phyloP scores from a whole-genome alignment of 2,888 invertebrate genomes.

The Diabrotica balteata region DNA sequence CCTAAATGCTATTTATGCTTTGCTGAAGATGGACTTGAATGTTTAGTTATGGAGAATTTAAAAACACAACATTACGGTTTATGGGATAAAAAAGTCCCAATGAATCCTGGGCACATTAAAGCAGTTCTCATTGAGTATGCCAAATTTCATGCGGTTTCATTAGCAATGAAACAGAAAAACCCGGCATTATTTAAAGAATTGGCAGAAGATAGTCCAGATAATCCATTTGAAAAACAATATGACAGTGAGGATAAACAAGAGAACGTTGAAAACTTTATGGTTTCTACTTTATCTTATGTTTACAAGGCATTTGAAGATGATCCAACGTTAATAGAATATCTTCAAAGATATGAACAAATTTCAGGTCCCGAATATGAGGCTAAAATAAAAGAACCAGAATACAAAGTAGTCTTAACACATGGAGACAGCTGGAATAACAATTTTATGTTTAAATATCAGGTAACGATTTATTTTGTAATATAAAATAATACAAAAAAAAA shows the following conservation, averaged over 20 bases:
- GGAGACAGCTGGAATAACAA: too few relatives aligned
- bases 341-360: not conserved
- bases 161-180: constrained; percentile 44
- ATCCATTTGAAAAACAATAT: too few relatives aligned
- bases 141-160: constrained; percentile 49
- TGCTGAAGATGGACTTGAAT: constrained; percentile 28
- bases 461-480: too few relatives aligned
- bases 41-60: constrained; percentile 47
- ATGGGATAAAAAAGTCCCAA: constrained; percentile 42
- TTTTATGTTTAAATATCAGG: too few relatives aligned
- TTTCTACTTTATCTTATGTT: not conserved
- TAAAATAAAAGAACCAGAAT: too few relatives aligned
- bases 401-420: too few relatives aligned
- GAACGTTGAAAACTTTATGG: not conserved
- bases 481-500: too few relatives aligned
- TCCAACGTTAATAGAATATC: not conserved
- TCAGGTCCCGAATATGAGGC: too few relatives aligned
- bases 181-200: too few relatives aligned
- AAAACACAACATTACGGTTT: constrained; percentile 43
- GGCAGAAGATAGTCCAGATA: too few relatives aligned
- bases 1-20: constrained; percentile 29
- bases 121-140: constrained; percentile 48
- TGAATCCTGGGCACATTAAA: constrained; percentile 47
- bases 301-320: constrained; percentile 19
- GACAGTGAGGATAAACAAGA: not conserved